Evolutionary conservation across 2,113 vertebrate species (phyloP).

Genomic region (Melanotaenia duboulayi): DNA sequence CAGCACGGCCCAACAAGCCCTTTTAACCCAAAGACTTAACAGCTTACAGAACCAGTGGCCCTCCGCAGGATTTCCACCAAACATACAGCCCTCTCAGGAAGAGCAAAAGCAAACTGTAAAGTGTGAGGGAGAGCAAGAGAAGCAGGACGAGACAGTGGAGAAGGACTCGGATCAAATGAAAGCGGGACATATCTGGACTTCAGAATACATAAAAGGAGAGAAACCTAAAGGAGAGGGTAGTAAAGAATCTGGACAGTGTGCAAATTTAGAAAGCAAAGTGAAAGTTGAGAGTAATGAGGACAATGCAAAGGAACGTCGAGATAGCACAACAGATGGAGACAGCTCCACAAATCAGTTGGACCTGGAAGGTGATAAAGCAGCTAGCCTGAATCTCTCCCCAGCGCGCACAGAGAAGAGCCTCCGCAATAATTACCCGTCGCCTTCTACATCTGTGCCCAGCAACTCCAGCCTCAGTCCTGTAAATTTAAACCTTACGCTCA

Average conservation of each 20-base stretch:
- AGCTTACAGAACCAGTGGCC: conserved; percentile 83
- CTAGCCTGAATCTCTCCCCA: conserved; percentile 65
- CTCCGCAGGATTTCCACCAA: conserved; percentile 61
- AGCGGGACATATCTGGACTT: conserved; percentile 23
- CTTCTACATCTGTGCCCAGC: conserved; percentile 73
- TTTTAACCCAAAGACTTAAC: conserved; percentile 83
- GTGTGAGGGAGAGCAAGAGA: conserved; percentile 50
- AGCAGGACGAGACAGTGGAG: conserved; percentile 28
- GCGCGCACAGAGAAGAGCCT: conserved; percentile 58
- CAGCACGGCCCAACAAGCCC: conserved; percentile 82
- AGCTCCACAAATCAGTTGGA: conserved; percentile 59
- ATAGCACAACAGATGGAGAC: conserved; percentile 66
- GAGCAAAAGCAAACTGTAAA: conserved; percentile 61
- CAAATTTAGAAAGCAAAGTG: conserved; percentile 52
- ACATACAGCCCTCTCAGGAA: conserved; percentile 51
- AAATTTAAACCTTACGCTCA: conserved; percentile 75
- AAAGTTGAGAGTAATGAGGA: conserved; percentile 55
- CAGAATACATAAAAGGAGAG: conserved; percentile 40
- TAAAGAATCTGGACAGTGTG: conserved; percentile 45
- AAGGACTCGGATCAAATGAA: conserved; percentile 40
- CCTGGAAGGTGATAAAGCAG: conserved; percentile 68
- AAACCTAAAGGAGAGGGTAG: conserved; percentile 41
- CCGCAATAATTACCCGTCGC: conserved; percentile 69
- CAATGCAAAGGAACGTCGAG: conserved; percentile 43
- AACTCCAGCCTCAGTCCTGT: conserved; percentile 72